Base-by-base conservation (phyloP, 2,113 vertebrate species). In the Mormoops blainvillei region DNA sequence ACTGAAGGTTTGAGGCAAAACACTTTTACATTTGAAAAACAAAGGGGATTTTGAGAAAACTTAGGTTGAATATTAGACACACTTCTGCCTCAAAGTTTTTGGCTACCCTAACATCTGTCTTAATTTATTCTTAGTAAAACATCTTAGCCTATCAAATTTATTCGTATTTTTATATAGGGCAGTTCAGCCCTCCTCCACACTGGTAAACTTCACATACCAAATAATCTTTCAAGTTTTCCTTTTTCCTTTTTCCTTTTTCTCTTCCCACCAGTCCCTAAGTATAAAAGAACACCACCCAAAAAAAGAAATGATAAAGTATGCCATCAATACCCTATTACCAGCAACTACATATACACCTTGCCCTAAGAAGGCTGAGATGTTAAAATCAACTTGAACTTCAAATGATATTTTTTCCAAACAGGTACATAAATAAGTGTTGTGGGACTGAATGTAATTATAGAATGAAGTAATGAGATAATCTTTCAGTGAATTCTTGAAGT, bases 381-480 rank as follows among this genome's bases (percentile, higher is more conserved):
- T 87, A 86, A 95, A 89, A 93, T 91, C 54, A 89, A 95, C 68
- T 86, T 93, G 77, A 96, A 94, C 76, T 96, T 96, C 74, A 83
- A 84, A 13, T 95, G 81, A 85, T 43, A 16, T 94, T 86, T 94
- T 95, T 95, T 90, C 15, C 38, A 80, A 96, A 83, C 56, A 94
- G 38, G 50, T 68, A 81, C 20, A 61, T 92, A 92, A 89, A 86
- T 91, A 93, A 85, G 65, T 86, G 11, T 50, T 86, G 50, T 14
- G 33, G 45, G 43, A 90, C 91, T 96, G 38, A 84, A 89, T 28
- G 24, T 95, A 94, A 96, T 89, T 95, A 96, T 36, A 70, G 74
- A 86, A 68, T 41, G 43, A n/a, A 36, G 24, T 83, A 80, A 95
- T 93, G 24, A 93, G 33, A 86, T 24, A 77, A 91, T 89, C 56